A percentile compares a stretch with the other conserved stretches of the same genome.
Conservation (phyloP, 2,888 invertebrate species). For the Mesochorus sp. region DNA sequence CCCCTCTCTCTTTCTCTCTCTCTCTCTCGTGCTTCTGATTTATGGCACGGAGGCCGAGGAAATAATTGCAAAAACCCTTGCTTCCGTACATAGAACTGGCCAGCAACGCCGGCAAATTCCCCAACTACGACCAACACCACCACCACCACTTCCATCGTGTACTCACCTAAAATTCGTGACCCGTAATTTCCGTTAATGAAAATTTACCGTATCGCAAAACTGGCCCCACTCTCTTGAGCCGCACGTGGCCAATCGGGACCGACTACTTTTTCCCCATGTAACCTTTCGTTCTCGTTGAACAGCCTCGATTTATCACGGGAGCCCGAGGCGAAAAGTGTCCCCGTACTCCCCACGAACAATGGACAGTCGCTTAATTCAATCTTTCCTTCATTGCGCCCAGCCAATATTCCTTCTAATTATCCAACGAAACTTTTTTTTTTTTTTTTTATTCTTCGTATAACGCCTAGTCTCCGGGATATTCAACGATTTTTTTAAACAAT, state of each 20-base stretch:
- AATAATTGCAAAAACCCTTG: conserved; percentile 72
- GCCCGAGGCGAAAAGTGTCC: background rate
- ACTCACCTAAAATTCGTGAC: conserved; percentile 59
- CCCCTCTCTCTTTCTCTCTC: conserved; percentile 8
- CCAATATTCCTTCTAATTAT: too few species aligned
- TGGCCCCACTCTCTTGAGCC: conserved; percentile 5
- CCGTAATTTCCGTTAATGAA: conserved; percentile 76
- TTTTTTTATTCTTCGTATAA: too few species aligned
- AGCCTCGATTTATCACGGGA: conserved; percentile 43
- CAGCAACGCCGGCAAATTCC: conserved; percentile 21
- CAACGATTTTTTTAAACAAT: too few species aligned
- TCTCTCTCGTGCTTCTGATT: conserved; percentile 68
- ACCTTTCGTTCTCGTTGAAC: conserved; percentile 4
- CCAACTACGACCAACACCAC: too few species aligned
- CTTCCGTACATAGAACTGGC: conserved; percentile 24
- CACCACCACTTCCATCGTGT: background rate
- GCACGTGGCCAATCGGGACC: conserved; percentile 57
- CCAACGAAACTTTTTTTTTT: too few species aligned
- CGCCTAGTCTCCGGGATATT: too few species aligned
- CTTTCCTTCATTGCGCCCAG: background rate
- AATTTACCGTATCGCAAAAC: conserved; percentile 68
- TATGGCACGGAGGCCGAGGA: conserved; percentile 68
- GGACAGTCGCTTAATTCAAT: background rate
- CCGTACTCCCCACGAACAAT: background rate
- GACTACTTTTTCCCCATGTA: conserved; percentile 57